Base-by-base conservation (phyloP, 2,888 invertebrate species). In the Pristionchus mayeri region DNA sequence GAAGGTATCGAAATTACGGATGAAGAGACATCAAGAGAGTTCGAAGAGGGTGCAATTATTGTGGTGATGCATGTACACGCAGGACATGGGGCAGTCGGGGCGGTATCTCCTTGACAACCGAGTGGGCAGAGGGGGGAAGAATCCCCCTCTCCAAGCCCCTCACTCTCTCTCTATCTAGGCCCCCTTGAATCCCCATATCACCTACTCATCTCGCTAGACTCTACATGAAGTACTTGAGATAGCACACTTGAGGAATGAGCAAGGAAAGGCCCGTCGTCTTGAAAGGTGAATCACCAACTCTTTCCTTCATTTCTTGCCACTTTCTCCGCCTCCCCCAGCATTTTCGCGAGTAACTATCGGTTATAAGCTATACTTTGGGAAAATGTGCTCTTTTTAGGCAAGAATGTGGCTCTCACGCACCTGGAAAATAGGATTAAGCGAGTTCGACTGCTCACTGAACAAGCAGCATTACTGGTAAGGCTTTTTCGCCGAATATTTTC, bases 41-140 rank as follows among this genome's bases (percentile, higher is more conserved):
- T n/a, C n/a, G n/a, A n/a, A n/a, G n/a, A n/a, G n/a, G n/a, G n/a
- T n/a, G n/a, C n/a, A n/a, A n/a, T n/a, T n/a, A n/a, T n/a, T n/a
- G n/a, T n/a, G n/a, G n/a, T n/a, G n/a, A n/a, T n/a, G n/a, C n/a
- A n/a, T n/a, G n/a, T 13, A n/a, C 76, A 50, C 11, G 9, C 30
- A 30, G 30, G 50, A 78, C n/a, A 30, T 30, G 52, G 78, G 24
- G 78, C 48, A 78, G 52, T 21, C 24, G n/a, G n/a, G 7, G 75
- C 37, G 48, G 78, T 27, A 40, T 78, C 48, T 78, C 78, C 78
- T 78, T 78, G 78, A 78, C 78, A 78, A 78, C 78, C 18, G 30
- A 16, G 34, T 24, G 27, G 78, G 50, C 50, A 24, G 76, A 78
- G 75, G 24, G 16, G 50, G 78, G 52, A 21, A 21, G 71, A 71